Evolutionary conservation across 2,797 vertebrate species (phyloP).

Genomic region (Lepidocolaptes lacrymiger): DNA sequence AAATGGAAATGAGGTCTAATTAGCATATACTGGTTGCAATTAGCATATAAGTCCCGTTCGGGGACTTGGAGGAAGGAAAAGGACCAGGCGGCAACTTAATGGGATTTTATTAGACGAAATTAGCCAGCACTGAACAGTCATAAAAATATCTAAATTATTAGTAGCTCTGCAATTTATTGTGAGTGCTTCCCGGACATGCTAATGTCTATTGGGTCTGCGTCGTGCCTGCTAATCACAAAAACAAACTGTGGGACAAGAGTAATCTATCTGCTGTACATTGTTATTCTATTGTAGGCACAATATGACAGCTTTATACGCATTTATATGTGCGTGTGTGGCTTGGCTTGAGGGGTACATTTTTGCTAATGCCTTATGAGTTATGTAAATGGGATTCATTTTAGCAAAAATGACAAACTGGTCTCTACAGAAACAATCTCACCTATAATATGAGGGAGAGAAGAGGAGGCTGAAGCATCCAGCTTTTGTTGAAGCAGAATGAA

Average conservation of each 20-base stretch:
- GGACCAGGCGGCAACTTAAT: constrained; percentile 78
- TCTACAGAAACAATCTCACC: constrained; percentile 21
- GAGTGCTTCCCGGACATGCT: constrained; percentile 72
- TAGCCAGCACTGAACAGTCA: constrained; percentile 79
- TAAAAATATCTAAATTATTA: constrained; percentile 83
- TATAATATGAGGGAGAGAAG: background rate
- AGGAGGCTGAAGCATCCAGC: background rate
- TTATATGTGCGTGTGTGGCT: background rate
- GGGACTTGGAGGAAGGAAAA: constrained; percentile 77
- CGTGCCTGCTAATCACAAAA: constrained; percentile 49
- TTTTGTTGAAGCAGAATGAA: constrained; percentile 44
- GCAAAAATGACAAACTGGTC: constrained; percentile 23
- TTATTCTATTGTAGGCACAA: background rate
- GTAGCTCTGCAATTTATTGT: constrained; percentile 76
- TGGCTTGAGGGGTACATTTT: background rate
- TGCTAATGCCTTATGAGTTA: constrained; percentile 29
- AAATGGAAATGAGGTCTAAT: constrained; percentile 79
- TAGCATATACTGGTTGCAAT: constrained; percentile 81
- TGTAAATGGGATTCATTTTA: background rate
- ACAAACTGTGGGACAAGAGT: constrained; percentile 38
- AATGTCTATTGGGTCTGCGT: constrained; percentile 66
- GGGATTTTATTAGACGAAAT: constrained; percentile 81
- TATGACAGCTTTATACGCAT: constrained; percentile 1
- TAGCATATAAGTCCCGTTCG: constrained; percentile 81
- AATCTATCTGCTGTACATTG: constrained; percentile 2